Evolutionary conservation across 1,140 invertebrate genomes (phyloP).

Genomic region (Heterodera carotae): DNA sequence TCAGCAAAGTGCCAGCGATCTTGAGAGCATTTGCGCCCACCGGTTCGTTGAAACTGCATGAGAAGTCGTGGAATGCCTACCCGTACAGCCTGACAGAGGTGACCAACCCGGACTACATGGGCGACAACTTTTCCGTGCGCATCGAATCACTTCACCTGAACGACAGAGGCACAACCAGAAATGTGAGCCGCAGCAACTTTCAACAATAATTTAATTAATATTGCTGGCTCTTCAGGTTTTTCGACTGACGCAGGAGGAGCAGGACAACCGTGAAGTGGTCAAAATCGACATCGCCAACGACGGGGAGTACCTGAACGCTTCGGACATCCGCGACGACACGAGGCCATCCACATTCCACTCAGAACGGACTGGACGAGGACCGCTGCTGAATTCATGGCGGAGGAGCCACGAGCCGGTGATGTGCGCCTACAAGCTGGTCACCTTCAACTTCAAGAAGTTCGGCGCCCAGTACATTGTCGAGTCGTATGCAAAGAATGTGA

Average conservation of each 20-base stretch:
- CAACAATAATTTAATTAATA: no score
- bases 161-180: constrained; percentile 82
- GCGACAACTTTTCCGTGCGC: constrained; percentile 91
- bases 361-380: constrained; percentile 88
- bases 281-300: constrained; percentile 64
- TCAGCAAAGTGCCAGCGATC: constrained; percentile 68
- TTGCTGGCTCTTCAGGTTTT: neutral
- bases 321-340: constrained; percentile 82
- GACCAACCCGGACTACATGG: constrained; percentile 95
- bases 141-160: constrained; percentile 91
- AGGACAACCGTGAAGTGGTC: constrained; percentile 59
- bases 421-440: constrained; percentile 97
- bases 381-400: constrained; percentile 81
- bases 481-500: constrained; percentile 83
- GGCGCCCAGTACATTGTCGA: constrained; percentile 91
- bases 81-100: constrained; percentile 91
- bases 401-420: constrained; percentile 79
- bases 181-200: constrained; percentile 65
- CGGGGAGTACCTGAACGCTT: constrained; percentile 44
- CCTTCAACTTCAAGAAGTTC: constrained; percentile 98
- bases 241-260: constrained; percentile 40
- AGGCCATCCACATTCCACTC: constrained; percentile 90
- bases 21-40: constrained; percentile 91
- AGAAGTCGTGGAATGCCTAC: constrained; percentile 99
- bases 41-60: constrained; percentile 92